Conservation (phyloP, 2,888 invertebrate genomes). For the Tyria jacobaeae region DNA sequence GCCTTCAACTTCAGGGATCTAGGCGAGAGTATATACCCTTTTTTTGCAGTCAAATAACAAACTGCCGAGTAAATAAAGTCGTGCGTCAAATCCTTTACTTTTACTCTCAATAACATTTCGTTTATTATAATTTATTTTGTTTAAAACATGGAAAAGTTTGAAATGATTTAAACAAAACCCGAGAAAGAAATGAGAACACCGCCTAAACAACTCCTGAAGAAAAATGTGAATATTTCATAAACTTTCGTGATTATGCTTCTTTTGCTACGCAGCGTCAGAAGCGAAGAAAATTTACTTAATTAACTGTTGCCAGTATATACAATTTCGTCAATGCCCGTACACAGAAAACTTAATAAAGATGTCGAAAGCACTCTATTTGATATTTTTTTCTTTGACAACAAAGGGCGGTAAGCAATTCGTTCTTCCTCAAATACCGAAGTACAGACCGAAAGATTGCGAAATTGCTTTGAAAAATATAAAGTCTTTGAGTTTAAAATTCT, state of each 20-base stretch:
- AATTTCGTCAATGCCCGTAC: conserved; percentile 53
- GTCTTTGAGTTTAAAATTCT: conserved; percentile 35
- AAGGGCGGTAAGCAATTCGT: conserved; percentile 39
- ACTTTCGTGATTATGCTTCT: conserved; percentile 59
- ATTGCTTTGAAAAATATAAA: conserved; percentile 38
- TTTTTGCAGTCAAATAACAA: background rate
- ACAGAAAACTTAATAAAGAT: conserved; percentile 51
- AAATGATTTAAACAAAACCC: conserved; percentile 27
- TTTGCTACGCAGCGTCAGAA: conserved; percentile 51
- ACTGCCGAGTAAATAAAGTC: background rate
- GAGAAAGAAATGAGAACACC: conserved; percentile 18
- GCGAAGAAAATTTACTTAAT: conserved; percentile 63
- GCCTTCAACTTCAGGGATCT: too few species aligned
- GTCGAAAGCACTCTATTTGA: conserved; percentile 45
- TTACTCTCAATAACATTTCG: conserved; percentile 18
- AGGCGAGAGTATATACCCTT: too few species aligned
- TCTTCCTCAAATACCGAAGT: conserved; percentile 51
- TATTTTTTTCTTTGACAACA: conserved; percentile 38
- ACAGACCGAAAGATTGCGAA: conserved; percentile 28
- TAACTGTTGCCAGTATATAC: conserved; percentile 62
- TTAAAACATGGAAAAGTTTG: conserved; percentile 27
- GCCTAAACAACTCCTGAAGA: conserved; percentile 30
- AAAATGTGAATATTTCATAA: conserved; percentile 55
- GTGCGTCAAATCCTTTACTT: background rate
- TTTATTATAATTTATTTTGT: conserved; percentile 27